A percentile compares a stretch with the other conserved stretches of the same genome.
phyloP scores from a whole-genome alignment of 2,113 vertebrate species.

The Syngnathus typhle region DNA sequence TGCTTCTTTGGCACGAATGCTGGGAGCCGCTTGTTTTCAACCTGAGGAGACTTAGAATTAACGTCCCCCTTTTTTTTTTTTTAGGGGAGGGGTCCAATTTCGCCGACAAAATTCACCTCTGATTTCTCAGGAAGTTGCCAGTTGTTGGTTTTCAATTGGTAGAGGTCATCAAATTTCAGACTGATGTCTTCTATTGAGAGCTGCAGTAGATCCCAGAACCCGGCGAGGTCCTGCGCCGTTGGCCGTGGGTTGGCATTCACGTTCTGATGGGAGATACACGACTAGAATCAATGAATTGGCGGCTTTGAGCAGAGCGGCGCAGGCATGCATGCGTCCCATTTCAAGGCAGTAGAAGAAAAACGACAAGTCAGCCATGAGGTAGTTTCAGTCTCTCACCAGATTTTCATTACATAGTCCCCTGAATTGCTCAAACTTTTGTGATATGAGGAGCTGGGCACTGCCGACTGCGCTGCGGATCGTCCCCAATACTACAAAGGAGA shows the following conservation, averaged over 20 bases:
- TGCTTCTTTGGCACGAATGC: conserved; percentile 96
- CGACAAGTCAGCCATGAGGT: background rate
- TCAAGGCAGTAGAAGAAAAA: background rate
- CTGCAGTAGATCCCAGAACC: conserved; percentile 98
- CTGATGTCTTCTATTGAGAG: conserved; percentile 98
- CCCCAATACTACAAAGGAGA: conserved; percentile 78
- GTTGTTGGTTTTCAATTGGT: conserved; percentile 92
- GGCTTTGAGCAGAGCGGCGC: background rate
- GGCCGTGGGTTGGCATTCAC: conserved; percentile 85
- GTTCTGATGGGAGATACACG: conserved; percentile 67
- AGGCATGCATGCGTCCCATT: background rate
- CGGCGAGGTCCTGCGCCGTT: conserved; percentile 94
- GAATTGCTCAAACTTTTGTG: conserved; percentile 99
- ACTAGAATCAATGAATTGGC: background rate
- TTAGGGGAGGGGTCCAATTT: background rate
- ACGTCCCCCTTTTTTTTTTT: background rate
- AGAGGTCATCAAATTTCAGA: conserved; percentile 97
- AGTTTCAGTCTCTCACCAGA: conserved; percentile 47
- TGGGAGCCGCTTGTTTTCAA: conserved; percentile 89
- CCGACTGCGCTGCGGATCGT: conserved; percentile 94
- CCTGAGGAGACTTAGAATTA: conserved; percentile 63
- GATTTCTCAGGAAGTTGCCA: conserved; percentile 84
- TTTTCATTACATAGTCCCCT: conserved; percentile 97
- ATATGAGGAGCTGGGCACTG: conserved; percentile 95
- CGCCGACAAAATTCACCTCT: conserved; percentile 67